A percentile compares a stretch with the other conserved stretches of the same genome.
phyloP scores from a whole-genome alignment of 2,113 vertebrate species.

The Epinephelus fuscoguttatus region DNA sequence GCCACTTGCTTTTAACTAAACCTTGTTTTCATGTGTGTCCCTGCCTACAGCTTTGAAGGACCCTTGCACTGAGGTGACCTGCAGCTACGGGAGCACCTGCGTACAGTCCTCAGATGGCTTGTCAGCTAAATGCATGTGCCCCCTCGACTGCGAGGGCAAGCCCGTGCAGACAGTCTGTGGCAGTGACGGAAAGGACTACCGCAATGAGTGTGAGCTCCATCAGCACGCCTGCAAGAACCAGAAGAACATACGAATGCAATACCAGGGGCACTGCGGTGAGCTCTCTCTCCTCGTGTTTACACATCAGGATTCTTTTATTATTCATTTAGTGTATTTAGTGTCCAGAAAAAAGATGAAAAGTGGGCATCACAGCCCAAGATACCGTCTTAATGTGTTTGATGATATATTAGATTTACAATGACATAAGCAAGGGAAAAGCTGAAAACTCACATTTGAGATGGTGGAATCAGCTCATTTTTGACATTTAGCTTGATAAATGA shows the following conservation, averaged over 20 bases:
- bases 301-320: background rate
- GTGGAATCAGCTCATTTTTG: background rate
- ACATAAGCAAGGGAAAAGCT: background rate
- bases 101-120: slow-evolving; percentile 89
- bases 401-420: background rate
- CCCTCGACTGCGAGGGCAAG: slow-evolving; percentile 83
- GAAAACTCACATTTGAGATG: background rate
- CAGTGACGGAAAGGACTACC: slow-evolving; percentile 93
- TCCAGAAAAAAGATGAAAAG: background rate
- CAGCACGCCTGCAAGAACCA: slow-evolving; percentile 90
- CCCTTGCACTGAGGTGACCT: slow-evolving; percentile 91
- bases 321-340: background rate
- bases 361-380: background rate
- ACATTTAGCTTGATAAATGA: background rate
- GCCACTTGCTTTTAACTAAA: slow-evolving; percentile 13
- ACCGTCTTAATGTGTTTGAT: background rate
- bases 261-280: slow-evolving; percentile 92
- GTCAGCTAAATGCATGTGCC: slow-evolving; percentile 91
- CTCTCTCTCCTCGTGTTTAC: background rate
- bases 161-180: slow-evolving; percentile 87
- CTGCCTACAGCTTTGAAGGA: slow-evolving; percentile 88
- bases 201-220: slow-evolving; percentile 90
- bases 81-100: slow-evolving; percentile 96
- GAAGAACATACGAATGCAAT: slow-evolving; percentile 91
- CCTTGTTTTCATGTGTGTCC: slow-evolving; percentile 20